Conservation (phyloP, 2,797 vertebrate species). For the Trachurus trachurus region DNA sequence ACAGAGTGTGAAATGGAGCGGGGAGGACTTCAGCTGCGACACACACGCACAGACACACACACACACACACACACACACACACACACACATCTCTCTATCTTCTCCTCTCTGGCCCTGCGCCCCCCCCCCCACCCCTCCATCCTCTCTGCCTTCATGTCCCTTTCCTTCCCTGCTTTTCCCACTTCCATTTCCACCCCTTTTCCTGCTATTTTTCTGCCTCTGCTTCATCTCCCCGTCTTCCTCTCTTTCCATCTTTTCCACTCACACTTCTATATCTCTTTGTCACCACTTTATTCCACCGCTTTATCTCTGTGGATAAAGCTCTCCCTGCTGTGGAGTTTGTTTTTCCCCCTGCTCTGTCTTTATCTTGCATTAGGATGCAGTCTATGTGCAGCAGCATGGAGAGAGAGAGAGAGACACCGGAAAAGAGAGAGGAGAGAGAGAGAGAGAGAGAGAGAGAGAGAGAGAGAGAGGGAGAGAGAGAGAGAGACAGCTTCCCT, state of each 20-base stretch:
- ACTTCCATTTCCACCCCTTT: conserved; percentile 25
- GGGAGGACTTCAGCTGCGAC: conserved; percentile 66
- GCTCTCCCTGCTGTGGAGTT: conserved; percentile 68
- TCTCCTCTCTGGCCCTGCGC: conserved; percentile 14
- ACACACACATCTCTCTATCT: conserved; percentile 18
- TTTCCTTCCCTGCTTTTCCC: conserved; percentile 3
- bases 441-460: conserved; percentile 28
- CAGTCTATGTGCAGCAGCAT: conserved; percentile 68
- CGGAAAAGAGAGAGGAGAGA: conserved; percentile 20
- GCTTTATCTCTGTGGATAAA: conserved; percentile 75
- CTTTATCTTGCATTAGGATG: conserved; percentile 76
- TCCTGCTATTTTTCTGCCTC: conserved; percentile 8
- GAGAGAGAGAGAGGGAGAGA: background rate
- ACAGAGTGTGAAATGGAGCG: conserved; percentile 83
- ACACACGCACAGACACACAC: conserved; percentile 17
- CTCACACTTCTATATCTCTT: conserved; percentile 53
- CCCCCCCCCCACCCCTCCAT: background rate
- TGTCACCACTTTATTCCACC: conserved; percentile 50
- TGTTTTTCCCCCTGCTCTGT: conserved; percentile 65
- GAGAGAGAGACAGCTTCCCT: conserved; percentile 66
- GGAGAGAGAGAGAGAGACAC: conserved; percentile 41
- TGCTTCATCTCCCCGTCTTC: background rate
- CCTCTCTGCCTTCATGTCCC: conserved; percentile 4
- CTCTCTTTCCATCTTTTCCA: conserved; percentile 19
- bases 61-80: conserved; percentile 32